Conservation (phyloP, 2,797 vertebrate species). For the Pseudochromis fuscus region DNA sequence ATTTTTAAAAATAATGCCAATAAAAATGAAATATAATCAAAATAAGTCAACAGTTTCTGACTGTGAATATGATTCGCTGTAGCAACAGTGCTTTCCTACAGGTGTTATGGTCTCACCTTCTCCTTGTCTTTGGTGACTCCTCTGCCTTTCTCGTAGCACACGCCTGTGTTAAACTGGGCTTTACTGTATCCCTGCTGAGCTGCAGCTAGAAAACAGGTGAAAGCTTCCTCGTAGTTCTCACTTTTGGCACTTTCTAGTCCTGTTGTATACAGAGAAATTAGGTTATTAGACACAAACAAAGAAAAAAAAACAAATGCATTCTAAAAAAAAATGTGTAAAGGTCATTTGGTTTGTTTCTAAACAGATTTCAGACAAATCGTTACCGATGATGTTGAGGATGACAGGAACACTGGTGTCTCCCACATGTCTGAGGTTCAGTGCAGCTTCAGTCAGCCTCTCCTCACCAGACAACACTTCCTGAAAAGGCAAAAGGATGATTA, state of each 20-base stretch:
- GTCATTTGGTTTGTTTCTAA: background rate
- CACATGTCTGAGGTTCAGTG: slow-evolving; percentile 84
- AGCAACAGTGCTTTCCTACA: too few relatives aligned
- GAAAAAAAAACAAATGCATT: background rate
- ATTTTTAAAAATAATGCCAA: background rate
- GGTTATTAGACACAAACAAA: background rate
- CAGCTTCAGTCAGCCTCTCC: slow-evolving; percentile 83
- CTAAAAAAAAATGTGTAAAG: background rate
- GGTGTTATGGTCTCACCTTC: slow-evolving; percentile 81
- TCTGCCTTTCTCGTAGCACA: slow-evolving; percentile 93
- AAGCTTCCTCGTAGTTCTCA: slow-evolving; percentile 83
- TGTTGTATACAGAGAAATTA: slow-evolving; percentile 56
- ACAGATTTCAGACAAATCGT: slow-evolving; percentile 7
- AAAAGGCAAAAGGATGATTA: slow-evolving; percentile 15
- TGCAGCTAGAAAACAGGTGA: slow-evolving; percentile 90
- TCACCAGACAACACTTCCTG: slow-evolving; percentile 68
- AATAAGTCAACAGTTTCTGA: background rate
- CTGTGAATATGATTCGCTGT: too few relatives aligned
- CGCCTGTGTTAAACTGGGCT: slow-evolving; percentile 93
- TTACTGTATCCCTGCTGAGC: slow-evolving; percentile 91
- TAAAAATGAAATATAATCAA: background rate
- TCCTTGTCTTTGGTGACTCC: slow-evolving; percentile 85
- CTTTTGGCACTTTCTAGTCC: slow-evolving; percentile 88
- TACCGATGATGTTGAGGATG: slow-evolving; percentile 87
- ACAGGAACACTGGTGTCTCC: slow-evolving; percentile 88